These are phyloP conservation scores for Talpa occidentalis DNA, from an alignment of 2,113 vertebrate genomes.

Conservation along the genomic window DNA sequence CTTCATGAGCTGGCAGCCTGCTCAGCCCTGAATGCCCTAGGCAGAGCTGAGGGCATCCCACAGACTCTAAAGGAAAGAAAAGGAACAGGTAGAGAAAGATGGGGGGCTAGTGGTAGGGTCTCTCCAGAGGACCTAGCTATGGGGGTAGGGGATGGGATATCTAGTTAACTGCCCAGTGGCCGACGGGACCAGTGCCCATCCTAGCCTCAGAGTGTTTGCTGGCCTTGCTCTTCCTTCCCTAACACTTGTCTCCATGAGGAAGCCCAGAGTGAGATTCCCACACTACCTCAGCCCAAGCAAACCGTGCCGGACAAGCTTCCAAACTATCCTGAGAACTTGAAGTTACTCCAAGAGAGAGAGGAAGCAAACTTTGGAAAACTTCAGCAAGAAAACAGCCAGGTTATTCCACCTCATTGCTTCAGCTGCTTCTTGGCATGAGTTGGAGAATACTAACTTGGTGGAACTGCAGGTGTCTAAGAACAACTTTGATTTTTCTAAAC, in stretches of 20 bases:
- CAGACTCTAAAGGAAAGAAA: not conserved
- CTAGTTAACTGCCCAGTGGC: rapidly evolving
- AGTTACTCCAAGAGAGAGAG: constrained; percentile 70
- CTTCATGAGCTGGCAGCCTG: not conserved
- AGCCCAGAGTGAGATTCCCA: not conserved
- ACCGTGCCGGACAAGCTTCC: not conserved
- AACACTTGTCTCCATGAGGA: not conserved
- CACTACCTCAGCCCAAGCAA: not conserved
- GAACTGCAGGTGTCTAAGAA: constrained; percentile 84
- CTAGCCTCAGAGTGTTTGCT: not conserved
- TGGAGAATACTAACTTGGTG: constrained; percentile 78
- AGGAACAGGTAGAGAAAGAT: not conserved
- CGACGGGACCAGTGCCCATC: not conserved
- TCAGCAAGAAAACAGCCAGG: constrained; percentile 68
- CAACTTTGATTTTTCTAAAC: constrained; percentile 89
- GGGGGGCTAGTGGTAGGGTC: rapidly evolving
- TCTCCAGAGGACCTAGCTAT: rapidly evolving
- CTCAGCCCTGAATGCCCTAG: not conserved
- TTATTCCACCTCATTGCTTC: constrained; percentile 72
- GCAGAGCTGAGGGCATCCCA: not conserved
- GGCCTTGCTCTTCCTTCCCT: not conserved
- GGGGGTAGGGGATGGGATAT: rapidly evolving
- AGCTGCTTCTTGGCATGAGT: constrained; percentile 78
- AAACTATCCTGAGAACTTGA: constrained; percentile 61
- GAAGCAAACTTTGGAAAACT: constrained; percentile 71